phyloP scores from a whole-genome alignment of 2,888 invertebrate species.

The Hartigia nigra region DNA sequence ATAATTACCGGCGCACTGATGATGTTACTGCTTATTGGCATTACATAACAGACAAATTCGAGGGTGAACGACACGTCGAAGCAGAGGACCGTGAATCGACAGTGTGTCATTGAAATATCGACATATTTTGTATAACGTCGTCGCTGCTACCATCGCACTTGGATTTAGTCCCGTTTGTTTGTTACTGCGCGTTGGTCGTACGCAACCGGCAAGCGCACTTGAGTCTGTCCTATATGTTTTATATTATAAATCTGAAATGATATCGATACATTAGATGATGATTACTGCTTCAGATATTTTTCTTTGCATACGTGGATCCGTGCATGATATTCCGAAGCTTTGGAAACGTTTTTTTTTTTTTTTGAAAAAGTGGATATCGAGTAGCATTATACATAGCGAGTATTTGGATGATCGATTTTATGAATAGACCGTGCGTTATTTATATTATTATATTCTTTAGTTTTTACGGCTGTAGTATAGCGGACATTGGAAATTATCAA shows the following conservation, averaged over 20 bases:
- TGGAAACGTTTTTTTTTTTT: neutral
- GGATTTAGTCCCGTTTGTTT: constrained; percentile 33
- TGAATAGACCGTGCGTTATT: neutral
- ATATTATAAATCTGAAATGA: neutral
- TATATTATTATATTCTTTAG: neutral
- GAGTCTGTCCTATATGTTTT: neutral
- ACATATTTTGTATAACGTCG: constrained; percentile 18
- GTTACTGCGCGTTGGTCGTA: constrained; percentile 36
- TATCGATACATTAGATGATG: neutral
- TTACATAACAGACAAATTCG: constrained; percentile 52
- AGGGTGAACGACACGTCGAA: constrained; percentile 24
- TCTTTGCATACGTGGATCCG: neutral
- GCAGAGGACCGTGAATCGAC: constrained; percentile 14
- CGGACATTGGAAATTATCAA: too few species aligned
- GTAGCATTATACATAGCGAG: neutral
- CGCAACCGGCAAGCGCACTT: neutral
- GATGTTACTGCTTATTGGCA: constrained; percentile 59
- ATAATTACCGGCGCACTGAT: constrained; percentile 43
- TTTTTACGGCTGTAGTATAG: too few species aligned
- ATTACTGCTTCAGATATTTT: neutral
- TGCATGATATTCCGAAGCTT: neutral
- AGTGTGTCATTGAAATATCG: constrained; percentile 20
- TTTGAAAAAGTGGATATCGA: neutral
- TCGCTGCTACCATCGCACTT: constrained; percentile 4
- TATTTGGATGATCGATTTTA: neutral